Evolutionary conservation across 2,797 vertebrate species (phyloP).

Genomic region (Periophthalmus magnuspinnatus): DNA sequence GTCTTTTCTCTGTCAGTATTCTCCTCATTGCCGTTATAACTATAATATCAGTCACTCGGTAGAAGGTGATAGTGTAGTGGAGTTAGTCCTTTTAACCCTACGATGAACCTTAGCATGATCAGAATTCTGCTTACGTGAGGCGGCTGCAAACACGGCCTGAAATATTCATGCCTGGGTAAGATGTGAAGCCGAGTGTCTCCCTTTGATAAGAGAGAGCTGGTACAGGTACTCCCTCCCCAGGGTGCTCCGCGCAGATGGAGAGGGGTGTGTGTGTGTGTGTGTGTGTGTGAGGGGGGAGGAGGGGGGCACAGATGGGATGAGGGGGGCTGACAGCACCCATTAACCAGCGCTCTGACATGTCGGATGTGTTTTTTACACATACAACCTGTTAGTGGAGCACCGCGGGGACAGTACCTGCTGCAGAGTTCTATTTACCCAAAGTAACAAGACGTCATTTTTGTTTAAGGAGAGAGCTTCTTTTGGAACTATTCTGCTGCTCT

Average conservation of each 20-base stretch:
- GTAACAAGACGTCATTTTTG: not conserved
- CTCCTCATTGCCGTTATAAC: not conserved
- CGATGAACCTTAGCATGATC: constrained; percentile 13
- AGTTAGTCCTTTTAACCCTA: constrained; percentile 14
- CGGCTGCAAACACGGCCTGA: constrained; percentile 1
- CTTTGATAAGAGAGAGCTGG: constrained; percentile 56
- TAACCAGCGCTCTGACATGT: constrained; percentile 28
- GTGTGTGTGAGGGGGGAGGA: constrained; percentile 10
- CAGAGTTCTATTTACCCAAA: not conserved
- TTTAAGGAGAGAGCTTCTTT: not conserved
- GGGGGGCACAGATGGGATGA: constrained; percentile 30
- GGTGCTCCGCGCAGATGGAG: constrained; percentile 23
- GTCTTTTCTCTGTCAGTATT: not conserved
- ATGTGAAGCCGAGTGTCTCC: constrained; percentile 26
- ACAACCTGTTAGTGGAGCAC: constrained; percentile 12
- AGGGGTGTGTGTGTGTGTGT: constrained; percentile 5
- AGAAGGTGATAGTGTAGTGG: not conserved
- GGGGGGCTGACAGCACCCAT: constrained; percentile 37
- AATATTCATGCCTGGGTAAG: constrained; percentile 11
- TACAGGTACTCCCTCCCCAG: constrained; percentile 30
- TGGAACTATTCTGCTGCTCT: not conserved
- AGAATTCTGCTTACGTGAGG: constrained; percentile 12
- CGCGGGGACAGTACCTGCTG: not conserved
- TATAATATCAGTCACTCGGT: not conserved
- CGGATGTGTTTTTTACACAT: constrained; percentile 13